Evolutionary conservation across 2,797 vertebrate genomes (phyloP), one percentile per base, ranked within the genome.

Genomic region (Hephaestus fuliginosus): DNA sequence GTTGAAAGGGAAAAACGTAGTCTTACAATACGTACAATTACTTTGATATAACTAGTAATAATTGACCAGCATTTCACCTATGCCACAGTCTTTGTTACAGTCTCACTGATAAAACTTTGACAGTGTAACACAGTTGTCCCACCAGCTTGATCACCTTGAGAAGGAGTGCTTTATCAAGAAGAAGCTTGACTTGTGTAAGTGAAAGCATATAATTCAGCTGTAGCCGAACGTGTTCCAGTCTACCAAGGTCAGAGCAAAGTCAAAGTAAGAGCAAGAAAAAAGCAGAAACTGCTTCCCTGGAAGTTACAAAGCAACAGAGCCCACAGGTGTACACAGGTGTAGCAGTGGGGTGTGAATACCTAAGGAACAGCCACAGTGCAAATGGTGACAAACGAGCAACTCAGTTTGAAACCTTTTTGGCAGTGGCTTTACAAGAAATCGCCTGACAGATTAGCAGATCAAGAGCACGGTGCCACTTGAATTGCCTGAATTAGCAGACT

Each of bases 351-450:
- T 74, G 14, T 63, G 17, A 56, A 49, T 51, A 22, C 36, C 15
- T 1, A 36, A 15, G 56, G 62, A 75, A 22, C 66, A 53, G 14
- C 3, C 6, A 41, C 67, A 63, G 77, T 6, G 4, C 39, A 58
- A 73, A 56, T 51, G 44, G 25, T 3, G 1, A 20, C 15, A 44
- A 52, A 56, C 28, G 28, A 58, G 44, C 17, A 28, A 30, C 55
- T 62, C 49, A 15, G 63, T 62, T 51, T 51, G 62, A 72, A 51
- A 46, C 57, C 36, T 68, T 46, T 39, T 39, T 56, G 20, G 55
- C 44, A n/a, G 44, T n/a, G 57, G 52, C 8, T 25, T 48, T 12
- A 13, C 39, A 56, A 65, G 43, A 58, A 49, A 7, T 14, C 20
- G 36, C 5, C 36, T 22, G 60, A 48, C 49, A 41, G 15, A 57